Conservation (phyloP, 2,888 invertebrate genomes). For the Hydrotaea diabolus region DNA sequence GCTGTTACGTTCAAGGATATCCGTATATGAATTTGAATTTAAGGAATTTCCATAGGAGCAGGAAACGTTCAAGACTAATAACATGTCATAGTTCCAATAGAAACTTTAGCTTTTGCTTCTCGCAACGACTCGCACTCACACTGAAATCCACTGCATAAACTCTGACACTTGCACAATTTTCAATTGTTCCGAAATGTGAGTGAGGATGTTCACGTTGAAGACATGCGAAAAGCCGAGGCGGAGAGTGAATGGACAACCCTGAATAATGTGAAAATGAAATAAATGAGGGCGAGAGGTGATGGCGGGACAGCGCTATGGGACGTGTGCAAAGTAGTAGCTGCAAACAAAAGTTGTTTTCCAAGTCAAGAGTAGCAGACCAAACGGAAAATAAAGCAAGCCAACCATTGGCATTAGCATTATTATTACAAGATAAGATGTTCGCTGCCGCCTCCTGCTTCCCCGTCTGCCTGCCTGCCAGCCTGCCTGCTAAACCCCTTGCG, state of each 20-base stretch:
- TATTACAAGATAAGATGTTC: conserved; percentile 42
- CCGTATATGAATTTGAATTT: conserved; percentile 72
- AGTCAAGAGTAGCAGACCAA: conserved; percentile 25
- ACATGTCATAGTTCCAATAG: conserved; percentile 68
- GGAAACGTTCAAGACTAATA: conserved; percentile 74
- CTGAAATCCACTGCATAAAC: neutral
- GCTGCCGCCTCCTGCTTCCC: neutral
- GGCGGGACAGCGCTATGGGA: neutral
- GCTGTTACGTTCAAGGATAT: conserved; percentile 68
- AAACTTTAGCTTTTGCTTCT: conserved; percentile 68
- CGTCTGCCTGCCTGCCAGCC: neutral
- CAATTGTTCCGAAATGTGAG: conserved; percentile 27
- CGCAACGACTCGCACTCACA: conserved; percentile 1
- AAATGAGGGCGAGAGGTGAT: neutral
- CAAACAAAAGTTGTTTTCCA: conserved; percentile 52
- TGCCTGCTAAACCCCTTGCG: neutral
- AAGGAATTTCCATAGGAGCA: conserved; percentile 71
- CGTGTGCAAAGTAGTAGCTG: conserved; percentile 35
- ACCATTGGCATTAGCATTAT: conserved; percentile 54
- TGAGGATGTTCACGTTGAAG: neutral
- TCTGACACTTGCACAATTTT: conserved; percentile 43
- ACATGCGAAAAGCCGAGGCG: too few relatives aligned
- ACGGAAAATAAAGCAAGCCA: conserved; percentile 45
- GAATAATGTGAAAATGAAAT: conserved; percentile 15
- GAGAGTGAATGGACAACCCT: too few relatives aligned